phyloP scores from a whole-genome alignment of 2,888 invertebrate genomes.

The Diploptera punctata region DNA sequence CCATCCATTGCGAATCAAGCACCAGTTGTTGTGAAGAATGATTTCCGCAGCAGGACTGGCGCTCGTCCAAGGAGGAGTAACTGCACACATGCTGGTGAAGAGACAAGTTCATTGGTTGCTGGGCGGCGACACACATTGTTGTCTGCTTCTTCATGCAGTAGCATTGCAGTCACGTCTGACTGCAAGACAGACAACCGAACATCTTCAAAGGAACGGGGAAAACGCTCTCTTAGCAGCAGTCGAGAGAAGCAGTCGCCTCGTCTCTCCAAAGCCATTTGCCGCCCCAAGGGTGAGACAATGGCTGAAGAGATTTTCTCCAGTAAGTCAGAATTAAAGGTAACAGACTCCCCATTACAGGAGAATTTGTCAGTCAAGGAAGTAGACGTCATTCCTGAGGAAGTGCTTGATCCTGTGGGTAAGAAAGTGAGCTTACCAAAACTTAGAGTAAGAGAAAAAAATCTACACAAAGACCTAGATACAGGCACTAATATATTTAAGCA shows the following conservation, averaged over 20 bases:
- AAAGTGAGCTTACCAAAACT: slow-evolving; percentile 33
- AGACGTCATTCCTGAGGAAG: not conserved
- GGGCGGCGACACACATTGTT: not conserved
- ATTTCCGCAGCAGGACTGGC: slow-evolving; percentile 35
- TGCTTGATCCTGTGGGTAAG: slow-evolving; percentile 10
- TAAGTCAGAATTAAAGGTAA: not conserved
- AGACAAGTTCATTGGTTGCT: not conserved
- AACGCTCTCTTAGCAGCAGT: slow-evolving; percentile 27
- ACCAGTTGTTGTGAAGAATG: slow-evolving; percentile 34
- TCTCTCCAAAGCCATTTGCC: slow-evolving; percentile 25
- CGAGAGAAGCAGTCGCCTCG: slow-evolving; percentile 27
- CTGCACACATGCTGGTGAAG: slow-evolving; percentile 14
- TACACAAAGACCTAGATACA: slow-evolving; percentile 22
- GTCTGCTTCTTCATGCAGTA: not conserved
- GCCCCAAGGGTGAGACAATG: slow-evolving; percentile 9
- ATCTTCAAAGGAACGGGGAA: slow-evolving; percentile 22
- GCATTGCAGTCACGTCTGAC: not conserved
- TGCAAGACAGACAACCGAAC: not conserved
- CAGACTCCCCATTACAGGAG: slow-evolving; percentile 7
- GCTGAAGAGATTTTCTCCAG: not conserved
- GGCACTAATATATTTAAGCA: slow-evolving; percentile 35
- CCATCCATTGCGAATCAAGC: slow-evolving; percentile 35
- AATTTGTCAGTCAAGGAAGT: not conserved
- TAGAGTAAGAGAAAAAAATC: slow-evolving; percentile 22
- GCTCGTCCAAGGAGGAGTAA: slow-evolving; percentile 27